Percentiles rank a stretch among this genome's conserved stretches.
Conservation (phyloP, 2,113 vertebrate genomes). For the Mormyrus lacerda region DNA sequence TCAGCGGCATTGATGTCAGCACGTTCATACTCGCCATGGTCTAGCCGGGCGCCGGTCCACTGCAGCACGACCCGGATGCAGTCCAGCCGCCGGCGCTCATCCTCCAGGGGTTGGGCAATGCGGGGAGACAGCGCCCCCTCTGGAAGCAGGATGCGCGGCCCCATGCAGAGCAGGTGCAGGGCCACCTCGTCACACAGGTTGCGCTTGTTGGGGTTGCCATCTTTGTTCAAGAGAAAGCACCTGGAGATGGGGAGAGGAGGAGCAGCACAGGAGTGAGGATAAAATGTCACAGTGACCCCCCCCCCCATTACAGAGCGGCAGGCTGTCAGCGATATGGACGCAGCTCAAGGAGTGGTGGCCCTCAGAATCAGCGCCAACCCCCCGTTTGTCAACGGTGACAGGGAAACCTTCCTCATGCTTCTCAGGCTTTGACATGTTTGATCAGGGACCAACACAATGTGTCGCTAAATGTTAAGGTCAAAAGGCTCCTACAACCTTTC, state of each 20-base stretch:
- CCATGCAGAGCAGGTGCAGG: conserved; percentile 95
- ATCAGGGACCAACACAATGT: neutral
- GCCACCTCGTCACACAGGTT: conserved; percentile 94
- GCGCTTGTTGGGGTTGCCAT: conserved; percentile 95
- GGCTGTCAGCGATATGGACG: neutral
- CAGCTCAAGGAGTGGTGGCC: neutral
- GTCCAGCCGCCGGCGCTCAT: conserved; percentile 78
- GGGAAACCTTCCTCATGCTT: neutral
- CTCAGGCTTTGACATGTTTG: neutral
- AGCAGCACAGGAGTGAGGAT: neutral
- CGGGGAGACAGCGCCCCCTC: conserved; percentile 85
- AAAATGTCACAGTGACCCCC: neutral
- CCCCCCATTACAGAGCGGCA: neutral
- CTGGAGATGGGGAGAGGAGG: conserved; percentile 44
- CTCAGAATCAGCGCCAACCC: too few relatives aligned
- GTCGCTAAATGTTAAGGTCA: neutral
- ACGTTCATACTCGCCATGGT: conserved; percentile 84
- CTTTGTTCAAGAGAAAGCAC: conserved; percentile 86
- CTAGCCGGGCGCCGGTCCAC: conserved; percentile 94
- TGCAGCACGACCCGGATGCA: conserved; percentile 83
- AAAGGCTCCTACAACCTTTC: neutral
- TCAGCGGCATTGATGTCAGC: conserved; percentile 84
- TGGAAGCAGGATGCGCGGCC: conserved; percentile 82
- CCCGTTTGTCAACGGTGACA: neutral
- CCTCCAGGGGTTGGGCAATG: conserved; percentile 73